Evolutionary conservation across 1,140 invertebrate genomes (phyloP).

Genomic region (Archivesica marissinica): DNA sequence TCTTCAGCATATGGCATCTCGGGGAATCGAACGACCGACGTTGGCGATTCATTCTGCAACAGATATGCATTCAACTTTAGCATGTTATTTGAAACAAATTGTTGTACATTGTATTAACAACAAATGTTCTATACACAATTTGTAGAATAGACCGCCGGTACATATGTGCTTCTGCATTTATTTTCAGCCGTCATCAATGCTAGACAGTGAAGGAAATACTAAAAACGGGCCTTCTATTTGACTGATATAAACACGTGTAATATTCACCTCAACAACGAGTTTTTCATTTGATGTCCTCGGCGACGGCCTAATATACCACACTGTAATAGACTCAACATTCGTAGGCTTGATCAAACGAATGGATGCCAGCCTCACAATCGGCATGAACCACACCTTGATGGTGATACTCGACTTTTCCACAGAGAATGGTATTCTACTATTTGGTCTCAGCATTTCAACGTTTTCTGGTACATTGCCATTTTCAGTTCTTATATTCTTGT

Average conservation of each 20-base stretch:
- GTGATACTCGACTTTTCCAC: neutral
- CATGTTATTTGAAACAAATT: too few species aligned
- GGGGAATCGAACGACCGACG: constrained; percentile 15
- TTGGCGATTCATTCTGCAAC: neutral
- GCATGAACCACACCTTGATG: neutral
- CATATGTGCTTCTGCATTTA: too few species aligned
- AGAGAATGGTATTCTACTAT: neutral
- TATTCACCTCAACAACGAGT: constrained; percentile 1
- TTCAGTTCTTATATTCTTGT: constrained; percentile 9
- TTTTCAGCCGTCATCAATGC: too few species aligned
- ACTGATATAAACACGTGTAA: too few species aligned
- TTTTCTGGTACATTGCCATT: neutral
- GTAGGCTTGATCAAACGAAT: neutral
- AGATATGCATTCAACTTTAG: neutral
- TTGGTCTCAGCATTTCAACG: constrained; percentile 7
- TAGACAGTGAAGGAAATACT: too few species aligned
- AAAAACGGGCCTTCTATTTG: too few species aligned
- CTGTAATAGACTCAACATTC: constrained; percentile 15
- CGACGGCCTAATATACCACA: constrained; percentile 5
- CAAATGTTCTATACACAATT: too few species aligned
- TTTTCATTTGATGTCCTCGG: neutral
- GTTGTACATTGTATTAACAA: too few species aligned
- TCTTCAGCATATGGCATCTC: neutral
- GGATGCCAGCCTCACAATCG: constrained; percentile 4
- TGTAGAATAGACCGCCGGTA: too few species aligned